Evolutionary conservation across 2,797 vertebrate genomes (phyloP), one percentile per base, ranked within the genome.

Genomic region (Chaenodraco wilsoni): DNA sequence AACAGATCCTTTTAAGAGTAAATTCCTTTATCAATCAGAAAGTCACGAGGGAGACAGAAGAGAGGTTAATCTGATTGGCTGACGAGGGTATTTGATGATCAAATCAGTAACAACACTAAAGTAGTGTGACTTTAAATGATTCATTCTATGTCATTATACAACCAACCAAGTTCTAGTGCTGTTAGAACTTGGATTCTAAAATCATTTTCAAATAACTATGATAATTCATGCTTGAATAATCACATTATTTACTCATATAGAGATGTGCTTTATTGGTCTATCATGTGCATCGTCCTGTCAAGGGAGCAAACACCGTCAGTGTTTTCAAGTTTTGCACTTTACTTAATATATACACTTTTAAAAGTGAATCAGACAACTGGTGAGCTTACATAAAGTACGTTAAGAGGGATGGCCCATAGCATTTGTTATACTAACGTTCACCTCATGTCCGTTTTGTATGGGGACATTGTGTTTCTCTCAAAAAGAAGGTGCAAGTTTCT

Each of bases 1-100:
- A 69, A 75, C 67, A 84, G 76, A 85, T 86, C 72, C 51, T 58
- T 88, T 85, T 69, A 80, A 83, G 81, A 62, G 69, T 68, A 60
- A 57, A 59, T 75, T 74, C 40, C 58, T 77, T 82, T 76, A 70
- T 84, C 65, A 65, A 58, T 72, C 48, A 85, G 50, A 68, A 75
- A 78, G 71, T 81, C 81, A 69, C 31, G 23, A 75, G 74, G 81
- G 73, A 85, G 4, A 59, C 65, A 43, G 58, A 46, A 73, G 74
- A 71, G 72, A 77, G 78, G 50, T 73, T 79, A 67, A 72, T 64
- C 41, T 40, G 23, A 67, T 85, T 83, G 82, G 14, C 60, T 54
- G 55, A 83, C 66, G 45, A 82, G 59, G 49, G 49, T 77, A 14
- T 55, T 73, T 62, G 59, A 83, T 72, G 78, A 82, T 76, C 33